A percentile compares a stretch with the other conserved stretches of the same genome.
Evolutionary conservation across 2,888 invertebrate species (phyloP).

Genomic region (Cecidostiba fungosa): DNA sequence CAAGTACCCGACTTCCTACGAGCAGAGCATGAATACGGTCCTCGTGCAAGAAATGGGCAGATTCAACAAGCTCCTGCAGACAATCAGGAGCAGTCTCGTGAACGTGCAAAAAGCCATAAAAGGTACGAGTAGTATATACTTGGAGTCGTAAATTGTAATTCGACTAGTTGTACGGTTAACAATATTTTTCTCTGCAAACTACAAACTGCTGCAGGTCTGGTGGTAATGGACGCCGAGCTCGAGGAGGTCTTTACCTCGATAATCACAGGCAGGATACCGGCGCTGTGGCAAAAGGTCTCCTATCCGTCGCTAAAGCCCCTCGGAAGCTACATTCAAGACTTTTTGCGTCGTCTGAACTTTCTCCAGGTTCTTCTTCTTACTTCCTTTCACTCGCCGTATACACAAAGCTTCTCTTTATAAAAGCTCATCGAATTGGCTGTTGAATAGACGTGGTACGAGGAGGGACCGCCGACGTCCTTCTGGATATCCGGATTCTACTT

Average conservation of each 20-base stretch:
- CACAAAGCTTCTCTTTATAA: not conserved
- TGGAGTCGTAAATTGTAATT: not conserved
- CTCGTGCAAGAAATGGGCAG: conserved; percentile 92
- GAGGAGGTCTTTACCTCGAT: conserved; percentile 94
- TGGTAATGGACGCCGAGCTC: conserved; percentile 91
- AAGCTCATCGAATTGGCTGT: not conserved
- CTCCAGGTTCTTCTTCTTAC: conserved; percentile 85
- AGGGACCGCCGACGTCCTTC: conserved; percentile 91
- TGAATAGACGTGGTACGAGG: conserved; percentile 87
- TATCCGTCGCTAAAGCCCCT: conserved; percentile 96
- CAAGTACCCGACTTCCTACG: conserved; percentile 88
- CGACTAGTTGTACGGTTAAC: too few relatives aligned
- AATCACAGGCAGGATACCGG: conserved; percentile 91
- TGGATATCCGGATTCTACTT: conserved; percentile 98
- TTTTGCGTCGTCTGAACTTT: conserved; percentile 91
- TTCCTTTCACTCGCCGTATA: not conserved
- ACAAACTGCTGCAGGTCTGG: conserved; percentile 91
- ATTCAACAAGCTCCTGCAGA: conserved; percentile 88
- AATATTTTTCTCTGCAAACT: too few relatives aligned
- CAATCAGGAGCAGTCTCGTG: conserved; percentile 88
- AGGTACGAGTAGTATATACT: conserved; percentile 81
- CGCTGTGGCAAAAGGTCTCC: conserved; percentile 91
- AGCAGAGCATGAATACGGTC: conserved; percentile 97
- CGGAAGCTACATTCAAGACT: conserved; percentile 92
- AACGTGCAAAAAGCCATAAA: conserved; percentile 94